Evolutionary conservation across 2,888 invertebrate species (phyloP), one percentile per base, ranked within the genome.

Genomic region (Hypselothyrea guttata): DNA sequence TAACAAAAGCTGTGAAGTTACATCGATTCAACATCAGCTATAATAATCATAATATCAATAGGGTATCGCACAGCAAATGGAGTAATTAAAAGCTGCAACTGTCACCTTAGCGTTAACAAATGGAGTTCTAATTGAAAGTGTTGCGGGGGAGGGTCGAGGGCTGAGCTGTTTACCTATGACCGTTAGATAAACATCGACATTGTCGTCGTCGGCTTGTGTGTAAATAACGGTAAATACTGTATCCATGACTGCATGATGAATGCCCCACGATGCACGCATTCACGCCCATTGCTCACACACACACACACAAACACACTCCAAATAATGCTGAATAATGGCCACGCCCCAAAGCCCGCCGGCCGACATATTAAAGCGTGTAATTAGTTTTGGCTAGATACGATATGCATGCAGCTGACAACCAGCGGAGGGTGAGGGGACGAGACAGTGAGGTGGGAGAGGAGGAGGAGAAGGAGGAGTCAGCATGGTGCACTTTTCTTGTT

Each of bases 361-460:
- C 71, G 62, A 61, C 83, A 79, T 71, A 78, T 79, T 71, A 71
- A 78, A 75, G 71, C 78, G 65, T 78, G 76, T 78, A 78, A 83
- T 78, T 78, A 75, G 68, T 76, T 78, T 75, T 62, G 52, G 58
- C 69, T 70, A 70, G 77, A 76, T 69, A 75, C 22, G 48, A 53
- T 35, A 61, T 55, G 58, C 59, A 46, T 27, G 47, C 11, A 9
- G 30, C n/a, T 3, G 51, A 51, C 56, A 55, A 48, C 34, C 22
- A 22, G 5, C 22, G 18, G 4, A 4, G 9, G n/a, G 16, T 11
- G 38, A 11, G 8, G 33, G 1, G 4, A 2, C 11, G 15, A 8
- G 1, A 4, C 13, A 7, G 38, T 15, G 18, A n/a, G 22, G 11
- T 12, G 11, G 3, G 2, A 16, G 47, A 9, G 7, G 31, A 5